Conservation (phyloP, 2,888 invertebrate genomes). For the Cordilura impudica region DNA sequence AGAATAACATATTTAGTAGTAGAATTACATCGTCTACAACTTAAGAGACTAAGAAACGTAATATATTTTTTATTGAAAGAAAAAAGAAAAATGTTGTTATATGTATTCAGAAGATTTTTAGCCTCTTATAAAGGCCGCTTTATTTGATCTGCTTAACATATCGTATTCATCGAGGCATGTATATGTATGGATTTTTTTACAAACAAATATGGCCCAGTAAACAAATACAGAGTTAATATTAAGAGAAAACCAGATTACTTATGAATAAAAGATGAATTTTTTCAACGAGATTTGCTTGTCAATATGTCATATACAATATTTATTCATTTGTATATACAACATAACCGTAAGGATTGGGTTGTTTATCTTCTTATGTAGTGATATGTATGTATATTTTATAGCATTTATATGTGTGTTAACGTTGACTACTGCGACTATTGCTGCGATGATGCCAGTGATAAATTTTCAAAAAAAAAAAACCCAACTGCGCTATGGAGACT, state of each 20-base stretch:
- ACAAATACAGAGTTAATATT: constrained; percentile 25
- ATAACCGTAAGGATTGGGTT: too few species aligned
- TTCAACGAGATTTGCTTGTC: constrained; percentile 39
- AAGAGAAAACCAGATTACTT: constrained; percentile 40
- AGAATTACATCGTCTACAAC: too few species aligned
- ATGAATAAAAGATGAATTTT: constrained; percentile 56
- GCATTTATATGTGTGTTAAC: constrained; percentile 14
- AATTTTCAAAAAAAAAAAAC: constrained; percentile 20
- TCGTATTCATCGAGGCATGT: too few species aligned
- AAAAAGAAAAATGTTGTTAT: too few species aligned
- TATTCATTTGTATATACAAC: constrained; percentile 14
- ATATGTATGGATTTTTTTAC: not conserved
- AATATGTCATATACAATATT: constrained; percentile 42
- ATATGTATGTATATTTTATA: constrained; percentile 30
- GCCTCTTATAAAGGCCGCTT: too few species aligned
- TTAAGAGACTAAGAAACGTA: too few species aligned
- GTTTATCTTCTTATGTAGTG: constrained; percentile 13
- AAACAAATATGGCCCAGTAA: constrained; percentile 9
- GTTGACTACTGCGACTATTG: constrained; percentile 28
- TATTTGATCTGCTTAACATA: too few species aligned
- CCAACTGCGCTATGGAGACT: not conserved
- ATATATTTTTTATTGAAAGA: too few species aligned
- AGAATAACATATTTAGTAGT: too few species aligned
- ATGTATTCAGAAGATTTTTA: too few species aligned
- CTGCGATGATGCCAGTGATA: constrained; percentile 10